These are phyloP conservation scores for Muscidifurax raptorellus DNA, from an alignment of 1,140 invertebrate species.

Conservation along the genomic window DNA sequence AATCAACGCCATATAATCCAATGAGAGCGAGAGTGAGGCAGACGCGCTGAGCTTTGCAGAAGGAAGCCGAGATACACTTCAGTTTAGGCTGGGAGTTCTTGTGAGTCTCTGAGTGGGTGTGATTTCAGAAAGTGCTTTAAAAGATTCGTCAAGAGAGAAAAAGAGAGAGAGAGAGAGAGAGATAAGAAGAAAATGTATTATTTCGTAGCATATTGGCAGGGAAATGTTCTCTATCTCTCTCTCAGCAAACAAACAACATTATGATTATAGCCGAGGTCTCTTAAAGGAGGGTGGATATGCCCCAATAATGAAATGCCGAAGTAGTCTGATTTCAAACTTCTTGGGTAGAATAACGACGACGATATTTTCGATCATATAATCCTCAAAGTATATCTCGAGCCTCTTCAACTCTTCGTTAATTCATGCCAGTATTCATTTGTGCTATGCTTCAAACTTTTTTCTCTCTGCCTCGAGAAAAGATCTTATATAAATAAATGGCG, in stretches of 20 bases:
- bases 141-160: no score
- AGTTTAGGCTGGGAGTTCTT: no score
- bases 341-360: not conserved
- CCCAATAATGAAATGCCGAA: conserved; percentile 28
- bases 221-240: no score
- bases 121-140: no score
- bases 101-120: no score
- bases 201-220: conserved; percentile 43
- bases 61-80: no score
- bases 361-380: conserved; percentile 8
- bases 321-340: not conserved
- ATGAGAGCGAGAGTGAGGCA: no score
- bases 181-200: not conserved
- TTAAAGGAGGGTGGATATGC: conserved; percentile 18
- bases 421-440: not conserved
- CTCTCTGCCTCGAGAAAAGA: no score
- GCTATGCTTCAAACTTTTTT: not conserved
- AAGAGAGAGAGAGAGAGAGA: no score
- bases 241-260: conserved; percentile 39
- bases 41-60: no score
- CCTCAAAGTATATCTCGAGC: conserved; percentile 17
- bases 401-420: conserved; percentile 16
- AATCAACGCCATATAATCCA: no score
- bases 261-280: conserved; percentile 24
- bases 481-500: no score